Evolutionary conservation across 2,797 vertebrate genomes (phyloP).

Genomic region (Pseudochirops corinnae): DNA sequence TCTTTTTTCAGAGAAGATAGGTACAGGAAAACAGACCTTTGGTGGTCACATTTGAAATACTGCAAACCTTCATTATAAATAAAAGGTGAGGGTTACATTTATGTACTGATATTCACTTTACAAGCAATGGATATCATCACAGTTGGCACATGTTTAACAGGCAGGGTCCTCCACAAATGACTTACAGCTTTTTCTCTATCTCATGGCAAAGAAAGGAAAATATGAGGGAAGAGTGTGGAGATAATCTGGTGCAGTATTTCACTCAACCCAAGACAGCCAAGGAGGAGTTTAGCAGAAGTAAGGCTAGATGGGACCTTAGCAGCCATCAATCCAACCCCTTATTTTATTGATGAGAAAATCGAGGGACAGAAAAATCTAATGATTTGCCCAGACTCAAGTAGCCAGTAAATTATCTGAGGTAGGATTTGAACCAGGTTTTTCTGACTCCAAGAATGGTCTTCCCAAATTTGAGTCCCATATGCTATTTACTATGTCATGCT

Average conservation of each 20-base stretch:
- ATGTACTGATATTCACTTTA: not conserved
- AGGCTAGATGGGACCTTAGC: not conserved
- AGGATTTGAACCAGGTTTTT: not conserved
- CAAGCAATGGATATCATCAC: not conserved
- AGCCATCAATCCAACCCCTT: not conserved
- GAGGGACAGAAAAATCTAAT: not conserved
- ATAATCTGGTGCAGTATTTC: not conserved
- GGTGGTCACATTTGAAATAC: slow-evolving; percentile 97
- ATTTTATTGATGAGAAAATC: not conserved
- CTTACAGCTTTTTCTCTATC: not conserved
- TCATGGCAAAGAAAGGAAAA: not conserved
- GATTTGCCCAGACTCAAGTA: not conserved
- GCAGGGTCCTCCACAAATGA: not conserved
- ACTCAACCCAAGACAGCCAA: not conserved
- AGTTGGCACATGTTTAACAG: not conserved
- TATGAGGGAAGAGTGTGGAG: not conserved
- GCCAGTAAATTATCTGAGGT: not conserved
- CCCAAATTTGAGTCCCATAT: not conserved
- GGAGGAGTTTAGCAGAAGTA: not conserved
- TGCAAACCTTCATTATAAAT: slow-evolving; percentile 86
- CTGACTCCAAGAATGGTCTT: not conserved
- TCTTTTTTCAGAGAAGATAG: slow-evolving; percentile 90
- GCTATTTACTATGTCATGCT: not conserved
- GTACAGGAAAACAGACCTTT: slow-evolving; percentile 94
- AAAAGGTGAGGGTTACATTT: not conserved